Evolutionary conservation across 2,888 invertebrate species (phyloP), one percentile per base, ranked within the genome.

Genomic region (Calliphora vomitoria): DNA sequence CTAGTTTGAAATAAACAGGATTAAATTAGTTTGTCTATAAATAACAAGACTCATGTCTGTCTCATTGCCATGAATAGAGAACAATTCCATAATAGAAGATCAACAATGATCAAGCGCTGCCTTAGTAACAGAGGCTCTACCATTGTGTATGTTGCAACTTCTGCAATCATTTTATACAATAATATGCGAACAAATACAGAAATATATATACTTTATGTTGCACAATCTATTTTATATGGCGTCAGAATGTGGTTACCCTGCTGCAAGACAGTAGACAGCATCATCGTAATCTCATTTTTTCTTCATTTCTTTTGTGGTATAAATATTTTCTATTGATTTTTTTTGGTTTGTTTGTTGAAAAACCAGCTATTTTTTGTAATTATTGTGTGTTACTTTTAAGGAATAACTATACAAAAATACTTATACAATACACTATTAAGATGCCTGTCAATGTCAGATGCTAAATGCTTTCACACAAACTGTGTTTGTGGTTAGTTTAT

Each of bases 1-100:
- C 86, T 76, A 71, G 82, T 76, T 80, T 62, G 38, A 20, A 60
- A 66, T 60, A 84, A 87, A 85, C 87, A 78, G 87, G 87, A 87
- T 87, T 87, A 69, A 74, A 75, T 79, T 71, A n/a, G 66, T 68
- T 66, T 78, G 72, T 75, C 80, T 85, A 79, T 85, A 74, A 85
- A 85, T 85, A 85, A 85, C 80, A 41, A 62, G 85, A 60, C 60
- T 31, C 72, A 69, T 55, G 62, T 71, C 25, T 55, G 62, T 71
- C 25, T 58, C 68, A 84, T 74, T 74, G 84, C 85, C 85, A 85
- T 80, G 74, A 75, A 80, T 68, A 85, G 85, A 80, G 85, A 85
- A 85, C 85, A 80, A 69, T 69, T 80, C 85, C 85, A 85, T 80
- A 85, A 80, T 68, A 74, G 74, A 66, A 84, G 68, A 68, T 79